A percentile compares a stretch with the other conserved stretches of the same genome.
Conservation (phyloP, 1,140 invertebrate species). For the Metaphire vulgaris region DNA sequence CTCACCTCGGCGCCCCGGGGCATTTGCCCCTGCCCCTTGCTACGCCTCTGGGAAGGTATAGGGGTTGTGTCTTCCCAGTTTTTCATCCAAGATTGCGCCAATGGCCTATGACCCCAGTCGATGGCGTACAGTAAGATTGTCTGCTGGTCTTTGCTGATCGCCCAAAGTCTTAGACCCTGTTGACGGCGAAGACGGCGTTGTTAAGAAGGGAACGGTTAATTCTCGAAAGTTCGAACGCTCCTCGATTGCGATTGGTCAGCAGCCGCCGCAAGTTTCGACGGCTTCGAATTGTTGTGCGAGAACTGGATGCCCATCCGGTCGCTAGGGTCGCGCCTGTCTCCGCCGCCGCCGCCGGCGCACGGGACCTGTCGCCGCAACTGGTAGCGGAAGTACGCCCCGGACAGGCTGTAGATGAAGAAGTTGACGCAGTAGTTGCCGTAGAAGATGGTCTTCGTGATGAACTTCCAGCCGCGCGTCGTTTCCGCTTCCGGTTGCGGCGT, state of each 20-base stretch:
- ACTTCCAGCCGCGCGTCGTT: slow-evolving; percentile 29
- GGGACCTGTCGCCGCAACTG: neutral
- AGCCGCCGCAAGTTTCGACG: neutral
- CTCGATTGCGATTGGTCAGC: neutral
- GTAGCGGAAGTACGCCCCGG: slow-evolving; percentile 37
- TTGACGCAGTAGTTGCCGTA: slow-evolving; percentile 43
- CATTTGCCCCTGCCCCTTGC: too few species aligned
- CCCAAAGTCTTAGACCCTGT: too few species aligned
- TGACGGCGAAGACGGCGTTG: neutral
- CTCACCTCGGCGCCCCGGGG: too few species aligned
- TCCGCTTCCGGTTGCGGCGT: neutral
- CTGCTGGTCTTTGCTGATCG: too few species aligned
- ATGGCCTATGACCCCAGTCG: too few species aligned
- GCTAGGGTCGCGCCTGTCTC: too few species aligned
- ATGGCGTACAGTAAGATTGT: too few species aligned
- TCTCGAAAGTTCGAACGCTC: neutral
- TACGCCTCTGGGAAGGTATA: too few species aligned
- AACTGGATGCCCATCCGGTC: neutral
- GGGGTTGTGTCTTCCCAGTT: too few species aligned
- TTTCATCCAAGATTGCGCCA: too few species aligned
- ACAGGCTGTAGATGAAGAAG: slow-evolving; percentile 42
- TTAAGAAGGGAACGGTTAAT: neutral
- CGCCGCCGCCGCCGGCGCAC: too few species aligned
- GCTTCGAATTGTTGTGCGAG: neutral
- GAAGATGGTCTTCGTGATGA: slow-evolving; percentile 37